phyloP scores from a whole-genome alignment of 35 echinoderm and acorn worm species.

The Ophiothrix spiculata region DNA sequence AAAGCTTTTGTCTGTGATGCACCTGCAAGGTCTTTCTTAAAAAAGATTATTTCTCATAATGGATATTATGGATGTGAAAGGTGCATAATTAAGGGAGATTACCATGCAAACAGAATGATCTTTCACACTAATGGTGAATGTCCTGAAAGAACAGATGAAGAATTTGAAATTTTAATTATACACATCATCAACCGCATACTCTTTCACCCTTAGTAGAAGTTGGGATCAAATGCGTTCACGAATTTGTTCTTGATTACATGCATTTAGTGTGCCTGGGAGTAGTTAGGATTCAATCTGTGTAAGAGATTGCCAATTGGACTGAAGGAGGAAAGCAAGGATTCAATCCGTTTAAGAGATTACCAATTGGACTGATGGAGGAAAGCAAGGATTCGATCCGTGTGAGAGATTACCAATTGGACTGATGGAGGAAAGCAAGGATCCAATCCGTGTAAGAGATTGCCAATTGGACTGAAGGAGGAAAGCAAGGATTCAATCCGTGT shows the following conservation, averaged over 20 bases:
- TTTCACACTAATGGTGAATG: neutral
- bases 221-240: neutral
- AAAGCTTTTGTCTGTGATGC: conserved; percentile 28
- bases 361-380: too few relatives aligned
- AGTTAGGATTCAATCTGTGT: too few relatives aligned
- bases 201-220: conserved; percentile 1
- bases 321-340: too few relatives aligned
- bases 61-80: conserved; percentile 34
- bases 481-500: too few relatives aligned
- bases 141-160: neutral
- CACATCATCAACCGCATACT: neutral
- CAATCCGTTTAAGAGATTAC: too few relatives aligned
- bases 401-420: too few relatives aligned
- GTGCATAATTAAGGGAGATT: neutral
- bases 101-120: neutral
- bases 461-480: too few relatives aligned
- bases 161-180: neutral
- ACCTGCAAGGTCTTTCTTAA: conserved; percentile 22
- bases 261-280: conserved; percentile 27
- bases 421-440: too few relatives aligned
- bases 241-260: too few relatives aligned
- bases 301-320: too few relatives aligned
- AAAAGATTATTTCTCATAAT: neutral
- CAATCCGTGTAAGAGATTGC: too few relatives aligned
- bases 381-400: too few relatives aligned